These are phyloP conservation scores for Chrysopilus asiliformis DNA, from an alignment of 2,888 invertebrate genomes.

Conservation along the genomic window DNA sequence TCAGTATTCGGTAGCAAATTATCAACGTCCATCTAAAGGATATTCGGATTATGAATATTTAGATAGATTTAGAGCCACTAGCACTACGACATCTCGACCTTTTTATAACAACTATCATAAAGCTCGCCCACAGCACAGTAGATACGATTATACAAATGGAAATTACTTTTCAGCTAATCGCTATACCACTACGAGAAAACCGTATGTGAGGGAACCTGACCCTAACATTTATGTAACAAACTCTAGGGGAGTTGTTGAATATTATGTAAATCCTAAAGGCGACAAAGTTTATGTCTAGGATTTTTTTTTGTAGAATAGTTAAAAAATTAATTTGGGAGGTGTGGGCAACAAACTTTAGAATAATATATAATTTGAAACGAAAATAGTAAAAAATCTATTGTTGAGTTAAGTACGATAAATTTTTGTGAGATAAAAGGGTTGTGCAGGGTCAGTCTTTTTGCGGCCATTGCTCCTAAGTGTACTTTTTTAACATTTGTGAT, in stretches of 20 bases:
- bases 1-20: background rate
- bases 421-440: too few relatives aligned
- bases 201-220: constrained; percentile 7
- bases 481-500: too few relatives aligned
- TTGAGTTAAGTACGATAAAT: too few relatives aligned
- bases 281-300: constrained; percentile 14
- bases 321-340: too few relatives aligned
- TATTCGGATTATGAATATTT: constrained; percentile 1
- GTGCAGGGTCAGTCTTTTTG: too few relatives aligned
- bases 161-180: background rate
- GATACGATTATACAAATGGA: constrained; percentile 2
- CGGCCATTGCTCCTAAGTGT: too few relatives aligned
- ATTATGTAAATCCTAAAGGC: constrained; percentile 15
- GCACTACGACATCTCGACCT: constrained; percentile 8
- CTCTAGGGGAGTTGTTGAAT: constrained; percentile 15
- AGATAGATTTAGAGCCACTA: background rate
- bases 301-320: too few relatives aligned
- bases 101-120: constrained; percentile 7
- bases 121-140: constrained; percentile 1
- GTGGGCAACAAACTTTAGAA: too few relatives aligned
- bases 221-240: constrained; percentile 17
- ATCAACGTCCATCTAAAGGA: constrained; percentile 1
- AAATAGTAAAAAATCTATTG: too few relatives aligned
- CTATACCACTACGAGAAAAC: background rate
- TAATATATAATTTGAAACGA: too few relatives aligned